Base-by-base conservation (phyloP, 2,888 invertebrate genomes). In the Apamea crenata region DNA sequence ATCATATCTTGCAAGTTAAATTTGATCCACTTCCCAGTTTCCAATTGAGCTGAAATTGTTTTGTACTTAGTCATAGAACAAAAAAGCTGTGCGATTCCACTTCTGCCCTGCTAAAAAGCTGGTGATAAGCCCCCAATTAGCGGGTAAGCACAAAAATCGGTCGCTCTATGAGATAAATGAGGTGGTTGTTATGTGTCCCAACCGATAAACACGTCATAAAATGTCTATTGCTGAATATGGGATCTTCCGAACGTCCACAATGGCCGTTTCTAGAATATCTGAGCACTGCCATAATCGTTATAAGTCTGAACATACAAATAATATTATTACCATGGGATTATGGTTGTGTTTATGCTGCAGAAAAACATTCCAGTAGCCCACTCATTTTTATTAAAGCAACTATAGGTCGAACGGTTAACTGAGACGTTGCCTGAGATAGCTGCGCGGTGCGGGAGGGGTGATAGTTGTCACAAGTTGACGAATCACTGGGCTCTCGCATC, bases 191-290 rank as follows among this genome's bases (percentile, higher is more conserved):
- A 16, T 44, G 18, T 8, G n/a, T 10, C 10, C 40, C 40, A 18
- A 44, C 53, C 78, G 47, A 68, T 72, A 78, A 40, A 72, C 63
- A 78, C 61, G n/a, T 59, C 70, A 7, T 74, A 68, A 68, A 71
- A 78, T n/a, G 70, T 68, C 47, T 59, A 68, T 67, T 63, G 79
- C 56, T 67, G 61, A 73, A 69, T 63, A 71, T 32, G 40, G 67
- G 66, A 78, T 36, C 29, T 67, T 77, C 25, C 5, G 32, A 59
- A 44, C 32, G 32, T 44, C 18, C 50, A 69, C 25, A 67, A 63
- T 21, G n/a, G 29, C 36, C 36, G 63, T 50, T 73, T 73, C 50
- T 78, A 25, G 25, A 10, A 25, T 25, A 36, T 16, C 53, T 40
- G 61, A 68, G 50, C 29, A 25, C 40, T 40, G n/a, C 44, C 12